Percentiles rank a stretch among this genome's conserved stretches.
These are phyloP conservation scores for Euglossa dilemma DNA, from an alignment of 1,140 invertebrate genomes.

Conservation along the genomic window DNA sequence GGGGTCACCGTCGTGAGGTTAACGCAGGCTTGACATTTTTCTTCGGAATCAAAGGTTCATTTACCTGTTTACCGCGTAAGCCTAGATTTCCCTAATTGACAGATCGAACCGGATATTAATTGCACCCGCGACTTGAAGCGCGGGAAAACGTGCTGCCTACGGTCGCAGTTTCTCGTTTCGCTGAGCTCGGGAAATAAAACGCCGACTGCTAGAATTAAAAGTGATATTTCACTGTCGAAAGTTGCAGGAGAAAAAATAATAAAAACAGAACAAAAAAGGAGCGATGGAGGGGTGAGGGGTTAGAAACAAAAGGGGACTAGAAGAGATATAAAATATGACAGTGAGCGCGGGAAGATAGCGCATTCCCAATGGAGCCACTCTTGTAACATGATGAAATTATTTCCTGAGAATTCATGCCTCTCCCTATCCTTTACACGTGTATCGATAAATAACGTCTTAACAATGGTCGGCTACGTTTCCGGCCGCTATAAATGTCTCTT, in stretches of 20 bases:
- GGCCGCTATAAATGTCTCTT: not conserved
- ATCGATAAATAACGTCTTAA: constrained; percentile 34
- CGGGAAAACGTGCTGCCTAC: not conserved
- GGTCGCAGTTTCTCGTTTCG: constrained; percentile 7
- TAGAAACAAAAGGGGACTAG: not conserved
- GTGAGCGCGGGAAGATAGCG: not conserved
- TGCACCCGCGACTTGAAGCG: too few species aligned
- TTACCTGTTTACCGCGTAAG: not conserved
- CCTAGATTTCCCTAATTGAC: not conserved
- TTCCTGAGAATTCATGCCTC: not conserved
- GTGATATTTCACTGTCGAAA: constrained; percentile 42
- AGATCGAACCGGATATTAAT: constrained; percentile 21
- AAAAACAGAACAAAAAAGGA: not conserved
- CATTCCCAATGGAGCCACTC: not conserved
- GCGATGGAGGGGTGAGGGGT: too few species aligned
- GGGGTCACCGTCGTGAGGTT: too few species aligned
- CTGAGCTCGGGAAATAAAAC: not conserved
- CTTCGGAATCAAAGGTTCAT: not conserved
- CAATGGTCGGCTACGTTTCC: not conserved
- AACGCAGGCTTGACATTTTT: too few species aligned
- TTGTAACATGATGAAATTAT: constrained; percentile 27
- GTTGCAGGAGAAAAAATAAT: not conserved
- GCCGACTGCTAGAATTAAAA: constrained; percentile 19
- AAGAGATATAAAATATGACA: constrained; percentile 20
- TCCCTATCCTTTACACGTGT: constrained; percentile 4